These are phyloP conservation scores for Oncorhynchus kisutch DNA, from an alignment of 2,113 vertebrate species.

Conservation along the genomic window DNA sequence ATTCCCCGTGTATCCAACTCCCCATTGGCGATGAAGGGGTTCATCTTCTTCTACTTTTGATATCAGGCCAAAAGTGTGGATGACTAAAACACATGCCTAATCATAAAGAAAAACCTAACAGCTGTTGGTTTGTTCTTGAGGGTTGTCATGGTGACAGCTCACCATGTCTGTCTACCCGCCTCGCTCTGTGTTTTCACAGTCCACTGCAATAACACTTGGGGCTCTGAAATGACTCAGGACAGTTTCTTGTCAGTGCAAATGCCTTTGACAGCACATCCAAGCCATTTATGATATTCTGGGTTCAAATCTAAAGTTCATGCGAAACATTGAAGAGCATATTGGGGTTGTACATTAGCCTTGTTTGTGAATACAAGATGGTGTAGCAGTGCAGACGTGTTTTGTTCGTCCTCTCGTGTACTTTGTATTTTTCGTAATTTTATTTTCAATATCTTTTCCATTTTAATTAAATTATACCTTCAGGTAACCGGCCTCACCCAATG, in stretches of 20 bases:
- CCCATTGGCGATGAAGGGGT: not conserved
- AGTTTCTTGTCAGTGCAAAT: conserved; percentile 53
- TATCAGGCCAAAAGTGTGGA: conserved; percentile 40
- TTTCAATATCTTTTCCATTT: no score
- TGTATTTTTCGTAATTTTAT: no score
- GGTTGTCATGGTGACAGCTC: conserved; percentile 67
- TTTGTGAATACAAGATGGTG: not conserved
- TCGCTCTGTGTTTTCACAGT: conserved; percentile 34
- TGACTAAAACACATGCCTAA: conserved; percentile 68
- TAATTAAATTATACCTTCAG: no score
- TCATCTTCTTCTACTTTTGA: conserved; percentile 1
- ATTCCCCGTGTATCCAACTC: no score
- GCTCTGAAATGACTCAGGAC: conserved; percentile 62
- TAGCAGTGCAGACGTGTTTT: no score
- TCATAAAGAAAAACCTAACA: conserved; percentile 62
- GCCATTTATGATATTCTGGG: conserved; percentile 34
- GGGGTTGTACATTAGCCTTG: not conserved
- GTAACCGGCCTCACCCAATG: no score
- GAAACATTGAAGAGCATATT: not conserved
- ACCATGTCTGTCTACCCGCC: conserved; percentile 27
- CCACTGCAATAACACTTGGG: not conserved
- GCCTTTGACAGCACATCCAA: conserved; percentile 47
- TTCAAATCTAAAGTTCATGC: not conserved
- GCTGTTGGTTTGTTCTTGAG: conserved; percentile 51
- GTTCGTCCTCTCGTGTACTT: no score